phyloP scores from a whole-genome alignment of 2,888 invertebrate species.

The Drosophila eohydei region DNA sequence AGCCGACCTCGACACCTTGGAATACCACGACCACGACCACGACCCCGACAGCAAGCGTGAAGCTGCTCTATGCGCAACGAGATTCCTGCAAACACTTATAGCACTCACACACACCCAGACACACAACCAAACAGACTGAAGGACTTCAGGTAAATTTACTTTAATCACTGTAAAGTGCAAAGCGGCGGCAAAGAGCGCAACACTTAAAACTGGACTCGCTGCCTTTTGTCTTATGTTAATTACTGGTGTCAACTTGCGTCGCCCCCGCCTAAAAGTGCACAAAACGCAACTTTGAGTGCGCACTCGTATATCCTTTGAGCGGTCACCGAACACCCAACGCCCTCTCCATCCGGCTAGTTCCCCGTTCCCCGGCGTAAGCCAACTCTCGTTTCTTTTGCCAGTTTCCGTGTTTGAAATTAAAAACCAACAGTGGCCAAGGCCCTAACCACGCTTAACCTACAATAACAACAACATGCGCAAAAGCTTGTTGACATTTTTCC shows the following conservation, averaged over 20 bases:
- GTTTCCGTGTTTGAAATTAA: slow-evolving; percentile 76
- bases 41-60: slow-evolving; percentile 37
- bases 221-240: slow-evolving; percentile 79
- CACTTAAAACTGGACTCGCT: slow-evolving; percentile 57
- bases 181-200: slow-evolving; percentile 67
- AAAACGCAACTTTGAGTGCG: slow-evolving; percentile 70
- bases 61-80: slow-evolving; percentile 59
- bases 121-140: slow-evolving; percentile 34
- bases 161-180: slow-evolving; percentile 77
- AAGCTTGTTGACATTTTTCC: slow-evolving; percentile 79
- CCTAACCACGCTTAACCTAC: slow-evolving; percentile 70
- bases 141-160: slow-evolving; percentile 77
- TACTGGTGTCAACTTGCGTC: slow-evolving; percentile 74
- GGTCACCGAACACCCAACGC: slow-evolving; percentile 7
- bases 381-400: slow-evolving; percentile 37
- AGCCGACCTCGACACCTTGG: slow-evolving; percentile 22
- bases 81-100: slow-evolving; percentile 62
- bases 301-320: slow-evolving; percentile 79
- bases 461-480: slow-evolving; percentile 54
- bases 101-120: slow-evolving; percentile 29
- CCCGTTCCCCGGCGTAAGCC: slow-evolving; percentile 12
- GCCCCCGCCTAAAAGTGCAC: slow-evolving; percentile 39
- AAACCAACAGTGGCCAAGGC: slow-evolving; percentile 79
- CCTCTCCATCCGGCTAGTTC: neutral
- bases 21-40: slow-evolving; percentile 23